Evolutionary conservation across 2,113 vertebrate genomes (phyloP), one percentile per base, ranked within the genome.

Genomic region (Pterocles burchelli): DNA sequence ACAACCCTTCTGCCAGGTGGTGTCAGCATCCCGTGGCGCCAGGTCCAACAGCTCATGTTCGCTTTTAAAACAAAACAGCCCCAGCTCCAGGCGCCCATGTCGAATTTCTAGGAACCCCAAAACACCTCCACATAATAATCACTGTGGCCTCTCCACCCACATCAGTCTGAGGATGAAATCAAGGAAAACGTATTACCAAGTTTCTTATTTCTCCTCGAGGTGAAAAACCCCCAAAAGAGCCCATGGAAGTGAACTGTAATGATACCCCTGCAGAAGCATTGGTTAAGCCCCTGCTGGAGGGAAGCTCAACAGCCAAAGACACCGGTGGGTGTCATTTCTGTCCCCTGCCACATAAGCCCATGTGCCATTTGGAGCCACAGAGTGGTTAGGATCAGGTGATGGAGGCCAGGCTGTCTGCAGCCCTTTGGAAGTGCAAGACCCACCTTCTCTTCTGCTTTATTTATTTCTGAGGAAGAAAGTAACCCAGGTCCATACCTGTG

Each of bases 1-100:
- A 3, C 66, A 89, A 25, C 86, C 65, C 93, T 84, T 90, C 85
- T 93, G 88, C 92, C 93, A 96, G 95, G 92, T 96, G 93, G 65
- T 96, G 95, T 90, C 88, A 95, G 79, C 70, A 75, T 85, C 95
- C 72, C 80, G 20, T 68, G 8, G 63, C 11, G 18, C 91, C 75
- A 63, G 51, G 43, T 34, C 88, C 89, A 91, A 63, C 59, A 61
- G 85, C 67, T 94, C 88, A 78, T 14, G 1, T 68, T 93, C 13
- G 0, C 48, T 84, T 84, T 81, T 90, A 90, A 94, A 94, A 71
- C 59, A 31, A 85, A 93, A 36, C 58, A 91, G 38, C n/a, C 31
- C 21, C 2, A 4, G 43, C 61, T 58, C 49, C 16, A 72, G 52
- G 46, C 4, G 0, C 70, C 80, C 68, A 88, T 0, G 0, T 36